Conservation (phyloP, 1,140 invertebrate species). For the Pristionchus pacificus region DNA sequence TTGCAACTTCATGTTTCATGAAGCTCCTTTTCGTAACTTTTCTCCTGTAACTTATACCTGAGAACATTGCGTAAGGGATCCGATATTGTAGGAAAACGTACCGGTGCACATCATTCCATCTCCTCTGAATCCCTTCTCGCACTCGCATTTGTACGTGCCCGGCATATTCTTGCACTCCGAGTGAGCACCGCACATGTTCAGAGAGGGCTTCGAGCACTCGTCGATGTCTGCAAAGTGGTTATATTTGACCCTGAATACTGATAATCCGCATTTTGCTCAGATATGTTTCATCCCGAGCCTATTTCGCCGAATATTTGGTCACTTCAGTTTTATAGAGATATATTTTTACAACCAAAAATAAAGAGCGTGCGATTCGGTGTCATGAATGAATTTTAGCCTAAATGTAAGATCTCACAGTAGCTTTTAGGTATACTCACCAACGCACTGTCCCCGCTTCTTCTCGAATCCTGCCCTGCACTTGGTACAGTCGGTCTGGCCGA, state of each 20-base stretch:
- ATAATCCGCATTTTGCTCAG: too few species aligned
- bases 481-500: slow-evolving; percentile 41
- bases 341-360: too few species aligned
- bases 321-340: too few species aligned
- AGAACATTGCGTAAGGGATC: too few species aligned
- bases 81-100: slow-evolving; percentile 1
- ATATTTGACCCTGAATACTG: not conserved
- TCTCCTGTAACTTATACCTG: too few species aligned
- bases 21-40: too few species aligned
- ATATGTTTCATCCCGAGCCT: too few species aligned
- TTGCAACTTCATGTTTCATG: too few species aligned
- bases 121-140: slow-evolving; percentile 75
- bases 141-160: slow-evolving; percentile 78
- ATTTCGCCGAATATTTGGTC: too few species aligned
- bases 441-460: slow-evolving; percentile 40
- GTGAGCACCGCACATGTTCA: slow-evolving; percentile 24
- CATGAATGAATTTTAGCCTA: not conserved
- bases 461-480: slow-evolving; percentile 41
- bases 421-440: slow-evolving; percentile 29
- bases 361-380: too few species aligned
- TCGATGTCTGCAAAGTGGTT: slow-evolving; percentile 76
- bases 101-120: slow-evolving; percentile 71
- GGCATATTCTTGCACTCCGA: slow-evolving; percentile 78
- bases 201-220: slow-evolving; percentile 67
- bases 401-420: not conserved